Evolutionary conservation across 2,888 invertebrate species (phyloP).

Genomic region (Hedychridium roseum): DNA sequence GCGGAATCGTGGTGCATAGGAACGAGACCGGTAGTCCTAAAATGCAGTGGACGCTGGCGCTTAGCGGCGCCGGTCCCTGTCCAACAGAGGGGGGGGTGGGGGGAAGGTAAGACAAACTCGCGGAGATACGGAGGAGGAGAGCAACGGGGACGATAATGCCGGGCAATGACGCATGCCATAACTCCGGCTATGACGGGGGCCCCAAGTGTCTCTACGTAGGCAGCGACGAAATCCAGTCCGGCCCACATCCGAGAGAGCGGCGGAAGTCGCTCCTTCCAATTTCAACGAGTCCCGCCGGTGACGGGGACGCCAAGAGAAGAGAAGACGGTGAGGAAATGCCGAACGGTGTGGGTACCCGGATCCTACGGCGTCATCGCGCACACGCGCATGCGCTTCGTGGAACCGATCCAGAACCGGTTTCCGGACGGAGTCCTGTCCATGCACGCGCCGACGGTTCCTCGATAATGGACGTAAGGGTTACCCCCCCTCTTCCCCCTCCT

Average conservation of each 20-base stretch:
- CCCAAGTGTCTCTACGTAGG: slow-evolving; percentile 46
- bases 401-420: slow-evolving; percentile 58
- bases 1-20: no score
- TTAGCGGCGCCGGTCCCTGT: no score
- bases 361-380: no score
- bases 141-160: slow-evolving; percentile 32
- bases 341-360: slow-evolving; percentile 51
- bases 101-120: no score
- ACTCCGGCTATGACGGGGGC: slow-evolving; percentile 29
- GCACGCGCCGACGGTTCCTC: slow-evolving; percentile 34
- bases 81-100: no score
- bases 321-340: slow-evolving; percentile 21
- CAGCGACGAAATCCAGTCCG: slow-evolving; percentile 48
- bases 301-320: slow-evolving; percentile 22
- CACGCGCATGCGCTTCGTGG: slow-evolving; percentile 46
- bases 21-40: no score
- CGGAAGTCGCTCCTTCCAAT: slow-evolving; percentile 50
- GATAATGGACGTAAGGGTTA: slow-evolving; percentile 43
- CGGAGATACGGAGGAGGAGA: no score
- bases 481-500: slow-evolving; percentile 24
- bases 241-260: slow-evolving; percentile 47
- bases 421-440: slow-evolving; percentile 39
- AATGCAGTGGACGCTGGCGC: no score
- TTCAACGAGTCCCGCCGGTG: slow-evolving; percentile 34
- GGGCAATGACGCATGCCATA: slow-evolving; percentile 34